Conservation (phyloP, 2,888 invertebrate genomes). For the Oasisia sp. region DNA sequence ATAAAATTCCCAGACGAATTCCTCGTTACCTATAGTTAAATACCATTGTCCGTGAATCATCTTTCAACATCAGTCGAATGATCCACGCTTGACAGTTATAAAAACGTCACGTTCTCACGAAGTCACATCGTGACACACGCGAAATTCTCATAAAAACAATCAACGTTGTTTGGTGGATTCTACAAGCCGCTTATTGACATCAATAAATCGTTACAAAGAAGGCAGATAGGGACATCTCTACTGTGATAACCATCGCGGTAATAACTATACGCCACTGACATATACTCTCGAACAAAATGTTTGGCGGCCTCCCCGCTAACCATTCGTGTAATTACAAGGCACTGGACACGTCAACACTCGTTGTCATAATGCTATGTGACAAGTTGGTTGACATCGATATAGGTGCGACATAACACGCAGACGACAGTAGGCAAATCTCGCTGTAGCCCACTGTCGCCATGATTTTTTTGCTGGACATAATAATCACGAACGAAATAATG, state of each 20-base stretch:
- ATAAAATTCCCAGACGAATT: conserved; percentile 1
- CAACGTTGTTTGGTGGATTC: neutral
- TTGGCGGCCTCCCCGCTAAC: neutral
- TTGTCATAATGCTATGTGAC: neutral
- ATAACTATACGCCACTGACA: neutral
- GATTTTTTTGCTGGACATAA: neutral
- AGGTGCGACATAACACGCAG: neutral
- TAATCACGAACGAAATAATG: neutral
- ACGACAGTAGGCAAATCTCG: neutral
- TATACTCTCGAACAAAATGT: neutral
- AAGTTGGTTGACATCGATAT: neutral
- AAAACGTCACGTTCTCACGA: neutral
- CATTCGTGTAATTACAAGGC: neutral
- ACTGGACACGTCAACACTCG: neutral
- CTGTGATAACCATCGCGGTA: neutral
- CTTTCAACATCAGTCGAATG: neutral
- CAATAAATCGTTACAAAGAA: neutral
- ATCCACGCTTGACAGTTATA: neutral
- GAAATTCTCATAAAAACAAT: neutral
- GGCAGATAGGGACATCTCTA: neutral
- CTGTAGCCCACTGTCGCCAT: neutral
- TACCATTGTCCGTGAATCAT: neutral
- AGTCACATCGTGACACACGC: neutral
- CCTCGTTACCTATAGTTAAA: neutral
- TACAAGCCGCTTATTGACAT: neutral